Evolutionary conservation across 2,797 vertebrate genomes (phyloP).

Genomic region (Enoplosus armatus): DNA sequence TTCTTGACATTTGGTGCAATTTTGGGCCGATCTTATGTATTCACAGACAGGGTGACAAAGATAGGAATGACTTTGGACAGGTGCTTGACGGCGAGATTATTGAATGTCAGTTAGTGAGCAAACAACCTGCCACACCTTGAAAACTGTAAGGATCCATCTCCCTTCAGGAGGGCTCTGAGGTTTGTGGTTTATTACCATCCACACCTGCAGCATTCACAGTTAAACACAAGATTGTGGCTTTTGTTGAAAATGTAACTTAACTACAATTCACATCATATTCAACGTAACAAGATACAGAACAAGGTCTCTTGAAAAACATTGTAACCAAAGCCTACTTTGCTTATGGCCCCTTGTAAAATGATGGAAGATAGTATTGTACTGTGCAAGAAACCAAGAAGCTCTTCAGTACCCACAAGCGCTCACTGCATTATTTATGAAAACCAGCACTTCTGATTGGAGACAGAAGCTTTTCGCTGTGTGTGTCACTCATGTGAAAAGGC

Average conservation of each 20-base stretch:
- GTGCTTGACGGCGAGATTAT: not conserved
- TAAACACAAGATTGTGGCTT: not conserved
- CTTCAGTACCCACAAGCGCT: not conserved
- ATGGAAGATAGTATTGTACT: not conserved
- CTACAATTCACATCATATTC: not conserved
- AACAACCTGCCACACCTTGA: slow-evolving; percentile 36
- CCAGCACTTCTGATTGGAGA: slow-evolving; percentile 13
- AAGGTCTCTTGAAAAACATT: not conserved
- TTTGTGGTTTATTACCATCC: not conserved
- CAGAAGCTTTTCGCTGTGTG: not conserved
- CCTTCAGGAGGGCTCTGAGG: not conserved
- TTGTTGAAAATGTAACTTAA: not conserved
- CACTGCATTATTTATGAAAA: slow-evolving; percentile 38
- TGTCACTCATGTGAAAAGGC: slow-evolving; percentile 32
- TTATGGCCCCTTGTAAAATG: not conserved
- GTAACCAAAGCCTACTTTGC: not conserved
- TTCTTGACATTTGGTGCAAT: not conserved
- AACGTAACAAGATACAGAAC: not conserved
- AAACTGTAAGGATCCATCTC: slow-evolving; percentile 16
- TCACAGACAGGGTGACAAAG: not conserved
- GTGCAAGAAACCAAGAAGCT: slow-evolving; percentile 4
- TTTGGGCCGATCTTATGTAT: not conserved
- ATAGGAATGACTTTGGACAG: slow-evolving; percentile 9
- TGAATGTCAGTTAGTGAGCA: slow-evolving; percentile 21
- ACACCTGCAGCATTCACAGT: not conserved